Evolutionary conservation across 64 coral and sea anemone species (phyloP).

Genomic region (Exaiptasia diaphana): DNA sequence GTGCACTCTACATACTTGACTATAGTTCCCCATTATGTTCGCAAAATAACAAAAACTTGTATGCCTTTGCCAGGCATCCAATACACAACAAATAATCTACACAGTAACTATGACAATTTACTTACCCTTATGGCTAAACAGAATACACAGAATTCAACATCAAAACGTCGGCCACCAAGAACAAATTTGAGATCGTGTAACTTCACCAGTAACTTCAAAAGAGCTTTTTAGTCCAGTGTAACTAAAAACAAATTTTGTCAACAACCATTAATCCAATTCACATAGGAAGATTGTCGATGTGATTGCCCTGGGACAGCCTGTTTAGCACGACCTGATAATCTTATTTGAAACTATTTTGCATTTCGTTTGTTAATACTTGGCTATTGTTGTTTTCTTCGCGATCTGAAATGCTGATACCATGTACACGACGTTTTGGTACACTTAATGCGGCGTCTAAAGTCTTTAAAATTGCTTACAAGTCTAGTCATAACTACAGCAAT

Average conservation of each 20-base stretch:
- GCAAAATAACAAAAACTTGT: no score
- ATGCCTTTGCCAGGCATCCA: no score
- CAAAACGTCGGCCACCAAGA: not conserved
- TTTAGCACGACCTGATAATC: not conserved
- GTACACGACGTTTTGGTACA: not conserved
- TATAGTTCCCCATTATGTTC: no score
- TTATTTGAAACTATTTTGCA: not conserved
- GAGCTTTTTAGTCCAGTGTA: not conserved
- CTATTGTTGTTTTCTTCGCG: not conserved
- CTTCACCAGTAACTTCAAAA: not conserved
- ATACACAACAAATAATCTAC: no score
- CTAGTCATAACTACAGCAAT: not conserved
- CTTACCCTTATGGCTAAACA: not conserved
- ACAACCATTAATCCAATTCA: not conserved
- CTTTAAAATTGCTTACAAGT: not conserved
- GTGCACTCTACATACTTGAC: no score
- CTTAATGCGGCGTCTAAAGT: not conserved
- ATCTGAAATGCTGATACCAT: not conserved
- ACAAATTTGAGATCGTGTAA: not conserved
- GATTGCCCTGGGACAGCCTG: not conserved
- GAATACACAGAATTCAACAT: not conserved
- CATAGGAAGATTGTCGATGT: not conserved
- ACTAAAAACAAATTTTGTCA: not conserved
- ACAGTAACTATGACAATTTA: no score
- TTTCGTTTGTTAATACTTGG: not conserved